Base-by-base conservation (phyloP, 2,113 vertebrate species). In the Psophia crepitans region DNA sequence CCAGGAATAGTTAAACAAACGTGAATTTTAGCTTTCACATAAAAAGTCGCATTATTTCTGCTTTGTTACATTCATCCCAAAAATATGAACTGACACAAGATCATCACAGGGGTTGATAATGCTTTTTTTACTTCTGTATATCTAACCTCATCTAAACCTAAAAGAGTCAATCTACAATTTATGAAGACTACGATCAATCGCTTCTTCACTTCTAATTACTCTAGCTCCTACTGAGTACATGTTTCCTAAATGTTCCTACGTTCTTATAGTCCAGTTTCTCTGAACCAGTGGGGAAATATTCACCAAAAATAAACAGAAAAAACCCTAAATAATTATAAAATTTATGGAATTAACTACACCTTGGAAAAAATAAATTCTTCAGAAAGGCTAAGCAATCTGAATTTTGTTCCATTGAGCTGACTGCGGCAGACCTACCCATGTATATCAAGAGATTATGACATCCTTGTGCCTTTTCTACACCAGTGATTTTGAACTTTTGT, bases 401-500 rank as follows among this genome's bases (percentile, higher is more conserved):
- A 65, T 83, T 96, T 89, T 87, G 3, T 87, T 95, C 30, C 56
- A 87, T 46, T 73, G 32, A 93, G 43, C 9, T 84, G 26, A 56
- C 24, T 93, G 21, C 2, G 1, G 27, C 48, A 94, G 30, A 76
- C 7, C 61, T 81, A 91, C 3, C 43, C 61, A 84, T 22, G 7
- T 88, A 86, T 54, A 92, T 57, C 37, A 77, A 70, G 83, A 95
- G 93, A 95, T 90, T 90, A 83, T 57, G 20, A 65, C 37, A 70
- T 93, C 83, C 56, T 69, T 69, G 20, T 84, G 58, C 63, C 46
- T 95, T 90, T 96, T 96, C 76, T 80, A 92, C 63, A 77, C 30
- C 82, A 90, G 16, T 74, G 75, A 7, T 70, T 96, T 95, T 96
- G 71, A 90, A 93, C 95, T 90, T 96, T 68, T 78, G 43, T 58